These are phyloP conservation scores for Aurelia sp. DNA, from an alignment of 30 jellyfish, hydroid and myxozoan species.

Conservation along the genomic window DNA sequence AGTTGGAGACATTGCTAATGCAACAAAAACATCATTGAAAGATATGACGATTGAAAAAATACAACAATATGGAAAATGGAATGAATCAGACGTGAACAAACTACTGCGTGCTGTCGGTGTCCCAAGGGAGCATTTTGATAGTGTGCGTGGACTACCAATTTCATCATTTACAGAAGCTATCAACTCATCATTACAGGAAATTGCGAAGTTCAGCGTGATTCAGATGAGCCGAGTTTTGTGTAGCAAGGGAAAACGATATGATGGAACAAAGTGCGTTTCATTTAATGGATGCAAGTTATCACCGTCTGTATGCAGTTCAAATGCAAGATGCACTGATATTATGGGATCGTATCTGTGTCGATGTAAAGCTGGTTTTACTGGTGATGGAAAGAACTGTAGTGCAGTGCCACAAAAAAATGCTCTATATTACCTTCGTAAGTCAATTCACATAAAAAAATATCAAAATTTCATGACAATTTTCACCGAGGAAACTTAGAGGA, in stretches of 20 bases:
- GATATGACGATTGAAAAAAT: slow-evolving; percentile 1
- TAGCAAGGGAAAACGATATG: slow-evolving; percentile 6
- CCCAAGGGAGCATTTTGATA: not conserved
- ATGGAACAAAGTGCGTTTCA: not conserved
- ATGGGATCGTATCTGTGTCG: not conserved
- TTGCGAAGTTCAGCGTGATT: not conserved
- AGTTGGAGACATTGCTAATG: not conserved
- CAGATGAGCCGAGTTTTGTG: not conserved
- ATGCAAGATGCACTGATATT: slow-evolving; percentile 4
- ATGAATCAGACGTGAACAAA: not conserved
- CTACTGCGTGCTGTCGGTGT: not conserved
- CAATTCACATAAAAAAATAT: too few species aligned
- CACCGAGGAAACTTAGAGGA: too few species aligned
- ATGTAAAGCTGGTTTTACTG: slow-evolving; percentile 29
- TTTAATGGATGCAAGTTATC: slow-evolving; percentile 11
- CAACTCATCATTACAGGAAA: not conserved
- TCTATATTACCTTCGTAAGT: too few species aligned
- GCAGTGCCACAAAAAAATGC: not conserved
- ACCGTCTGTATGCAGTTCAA: not conserved
- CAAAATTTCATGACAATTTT: too few species aligned
- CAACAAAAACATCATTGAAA: not conserved
- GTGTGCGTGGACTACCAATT: not conserved
- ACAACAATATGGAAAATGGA: not conserved
- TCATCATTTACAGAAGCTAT: not conserved
- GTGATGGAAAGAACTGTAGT: slow-evolving; percentile 3